Base-by-base conservation (phyloP, 2,888 invertebrate species). In the Digitonthophagus gazella region DNA sequence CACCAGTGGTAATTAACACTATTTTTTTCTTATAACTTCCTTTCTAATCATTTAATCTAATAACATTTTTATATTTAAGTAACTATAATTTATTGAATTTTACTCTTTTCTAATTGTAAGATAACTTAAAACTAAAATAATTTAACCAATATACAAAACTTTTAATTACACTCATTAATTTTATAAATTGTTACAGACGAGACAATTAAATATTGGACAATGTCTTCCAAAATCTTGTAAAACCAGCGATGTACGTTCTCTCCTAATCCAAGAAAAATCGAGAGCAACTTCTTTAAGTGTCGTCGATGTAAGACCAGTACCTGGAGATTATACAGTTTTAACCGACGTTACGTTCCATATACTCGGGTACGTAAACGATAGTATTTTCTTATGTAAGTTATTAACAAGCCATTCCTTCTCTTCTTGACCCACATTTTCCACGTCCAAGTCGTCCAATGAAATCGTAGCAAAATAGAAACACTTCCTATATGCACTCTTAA, bases 151-250 rank as follows among this genome's bases (percentile, higher is more conserved):
- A 22, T 15, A 57, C 8, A 5, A 57, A 11, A 8, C 2, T 61
- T n/a, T 19, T 18, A 19, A n/a, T 19, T 11, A 1, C 61, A 18
- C 5, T 16, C 18, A 18, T 16, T 18, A 16, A 61, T 55, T 19
- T 61, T 61, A 18, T 63, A 18, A 22, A 8, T 69, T 76, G 75
- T 80, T 79, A 69, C 83, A 92, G 91, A 86, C 88, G 72, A 85
- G 91, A 72, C 84, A 88, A 76, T 82, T 93, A 75, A 87, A 90
- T 79, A 83, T 93, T 67, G 93, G 93, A 5, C 88, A 92, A 78
- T 93, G 93, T 78, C 82, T 93, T 74, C 93, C 93, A 3, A 84
- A 85, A 69, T 87, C 90, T 0, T 93, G 93, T 79, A 85, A 85
- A 58, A 78, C 84, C 0, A 76, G 80, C 0, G 89, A 89, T 71